phyloP scores from a whole-genome alignment of 2,888 invertebrate genomes.

The Crematogaster levior region DNA sequence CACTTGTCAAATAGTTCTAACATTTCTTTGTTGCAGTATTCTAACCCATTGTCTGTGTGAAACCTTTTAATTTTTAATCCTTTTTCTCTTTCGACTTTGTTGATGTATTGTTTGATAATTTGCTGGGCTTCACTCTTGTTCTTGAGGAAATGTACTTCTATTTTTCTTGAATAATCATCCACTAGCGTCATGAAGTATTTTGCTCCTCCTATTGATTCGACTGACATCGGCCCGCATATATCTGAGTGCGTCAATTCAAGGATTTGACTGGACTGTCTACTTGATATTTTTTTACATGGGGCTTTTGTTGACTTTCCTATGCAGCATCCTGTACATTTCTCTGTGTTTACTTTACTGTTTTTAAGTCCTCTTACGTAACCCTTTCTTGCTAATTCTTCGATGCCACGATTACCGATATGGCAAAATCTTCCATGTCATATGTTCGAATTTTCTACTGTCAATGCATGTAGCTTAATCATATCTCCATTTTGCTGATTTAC shows the following conservation, averaged over 20 bases:
- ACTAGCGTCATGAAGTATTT: slow-evolving; percentile 7
- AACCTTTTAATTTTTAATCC: slow-evolving; percentile 6
- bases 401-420: too few relatives aligned
- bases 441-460: too few relatives aligned
- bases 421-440: too few relatives aligned
- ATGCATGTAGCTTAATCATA: too few relatives aligned
- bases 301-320: slow-evolving; percentile 38
- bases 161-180: slow-evolving; percentile 9
- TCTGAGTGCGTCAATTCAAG: too few relatives aligned
- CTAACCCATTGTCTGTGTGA: slow-evolving; percentile 10
- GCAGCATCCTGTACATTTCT: slow-evolving; percentile 28
- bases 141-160: not conserved
- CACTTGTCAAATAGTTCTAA: too few relatives aligned
- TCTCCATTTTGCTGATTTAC: too few relatives aligned
- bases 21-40: too few relatives aligned
- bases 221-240: too few relatives aligned
- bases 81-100: not conserved
- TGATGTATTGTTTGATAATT: not conserved
- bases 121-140: not conserved
- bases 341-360: too few relatives aligned
- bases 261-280: slow-evolving; percentile 30
- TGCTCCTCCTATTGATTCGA: not conserved
- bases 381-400: too few relatives aligned
- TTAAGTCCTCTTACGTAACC: too few relatives aligned
- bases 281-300: not conserved